Base-by-base conservation (phyloP, 2,797 vertebrate species). In the Aphelocoma californica region DNA sequence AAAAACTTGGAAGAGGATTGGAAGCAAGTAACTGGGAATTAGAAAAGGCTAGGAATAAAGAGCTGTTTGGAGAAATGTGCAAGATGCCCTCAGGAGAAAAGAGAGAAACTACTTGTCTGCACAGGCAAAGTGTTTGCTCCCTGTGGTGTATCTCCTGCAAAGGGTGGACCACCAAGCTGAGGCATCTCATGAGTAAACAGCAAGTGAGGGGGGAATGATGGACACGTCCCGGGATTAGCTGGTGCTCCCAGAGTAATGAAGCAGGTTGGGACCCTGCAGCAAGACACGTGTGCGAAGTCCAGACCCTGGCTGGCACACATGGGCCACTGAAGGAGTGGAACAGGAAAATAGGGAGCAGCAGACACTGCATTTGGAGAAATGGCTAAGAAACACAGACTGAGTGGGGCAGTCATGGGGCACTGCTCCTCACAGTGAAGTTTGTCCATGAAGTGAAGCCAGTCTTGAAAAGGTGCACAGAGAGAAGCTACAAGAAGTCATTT, bases 271-370 rank as follows among this genome's bases (percentile, higher is more conserved):
- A 56, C 10, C 9, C 18, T 38, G 32, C 48, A 56, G 36, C 18
- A 51, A n/a, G 25, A 18, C 15, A 19, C 1, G 0, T 18, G 48
- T 32, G 66, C 44, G 44, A 26, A n/a, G 32, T 38, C n/a, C 26
- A 54, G 54, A 17, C 0, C 0, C 38, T 65, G 50, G 28, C 45
- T 74, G 38, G 16, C 24, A 34, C 19, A 12, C 17, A 9, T 0
- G 0, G 19, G 21, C 32, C 54, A 18, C 1, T 40, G 70, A 12
- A 73, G 54, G 42, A 40, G n/a, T 6, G 36, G 44, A 75, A 58
- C 8, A 56, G 44, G 26, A 34, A 86, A 75, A 79, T 19, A 66
- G 51, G 8, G 48, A 87, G 21, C 25, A 81, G 47, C 8, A 85
- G 64, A 28, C 1, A 1, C 38, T 77, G 24, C 19, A 5, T 77